phyloP scores from a whole-genome alignment of 2,797 vertebrate genomes.

The Poeciliopsis gracilis region DNA sequence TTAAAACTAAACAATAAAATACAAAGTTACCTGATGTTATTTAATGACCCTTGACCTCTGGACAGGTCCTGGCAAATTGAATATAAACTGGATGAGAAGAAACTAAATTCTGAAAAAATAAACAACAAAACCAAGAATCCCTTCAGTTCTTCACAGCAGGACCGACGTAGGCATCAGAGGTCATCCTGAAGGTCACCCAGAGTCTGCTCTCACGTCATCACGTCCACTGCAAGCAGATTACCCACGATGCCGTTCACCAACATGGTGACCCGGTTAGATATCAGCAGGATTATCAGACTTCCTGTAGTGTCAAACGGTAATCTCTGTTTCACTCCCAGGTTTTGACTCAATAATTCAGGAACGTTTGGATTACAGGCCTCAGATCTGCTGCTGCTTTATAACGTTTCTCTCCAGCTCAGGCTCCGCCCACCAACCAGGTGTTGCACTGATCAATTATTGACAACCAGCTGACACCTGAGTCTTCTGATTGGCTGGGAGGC shows the following conservation, averaged over 20 bases:
- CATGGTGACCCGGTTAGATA: too few relatives aligned
- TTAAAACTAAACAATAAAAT: constrained; percentile 14
- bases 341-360: neutral
- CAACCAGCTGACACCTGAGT: neutral
- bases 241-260: neutral
- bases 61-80: too few relatives aligned
- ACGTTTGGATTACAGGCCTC: neutral
- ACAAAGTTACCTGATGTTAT: neutral
- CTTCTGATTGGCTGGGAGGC: neutral
- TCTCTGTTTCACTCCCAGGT: neutral
- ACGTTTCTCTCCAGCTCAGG: neutral
- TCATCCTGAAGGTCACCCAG: constrained; percentile 1
- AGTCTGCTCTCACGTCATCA: neutral
- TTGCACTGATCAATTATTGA: neutral
- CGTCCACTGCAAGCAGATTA: neutral
- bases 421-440: too few relatives aligned
- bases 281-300: neutral
- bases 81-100: too few relatives aligned
- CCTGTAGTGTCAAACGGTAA: neutral
- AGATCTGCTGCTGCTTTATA: neutral
- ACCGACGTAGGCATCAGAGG: too few relatives aligned
- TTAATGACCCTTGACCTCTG: too few relatives aligned
- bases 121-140: too few relatives aligned
- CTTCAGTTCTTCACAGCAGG: too few relatives aligned
- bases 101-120: too few relatives aligned